Evolutionary conservation across 2,797 vertebrate genomes (phyloP), one percentile per base, ranked within the genome.

Genomic region (Cottoperca gobio): DNA sequence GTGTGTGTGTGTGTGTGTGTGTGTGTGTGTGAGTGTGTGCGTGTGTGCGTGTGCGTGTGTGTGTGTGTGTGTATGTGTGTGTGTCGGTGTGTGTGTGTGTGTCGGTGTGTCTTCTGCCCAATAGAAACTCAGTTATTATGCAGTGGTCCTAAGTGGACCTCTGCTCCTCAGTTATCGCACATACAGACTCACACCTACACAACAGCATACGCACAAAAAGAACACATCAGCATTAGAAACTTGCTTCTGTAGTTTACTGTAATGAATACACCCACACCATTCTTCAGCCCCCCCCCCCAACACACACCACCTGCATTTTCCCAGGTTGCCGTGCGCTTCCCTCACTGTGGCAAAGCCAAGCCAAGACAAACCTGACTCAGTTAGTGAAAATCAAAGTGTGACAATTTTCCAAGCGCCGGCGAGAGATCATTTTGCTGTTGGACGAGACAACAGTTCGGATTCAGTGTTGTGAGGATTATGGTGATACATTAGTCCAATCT

Each of bases 401-500:
- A 79, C 76, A 61, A 75, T 72, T 79, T 82, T 45, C 60, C 54
- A 58, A 82, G 67, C 23, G 70, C 62, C 61, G 71, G 53, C 35
- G 8, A 71, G 63, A 72, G 71, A 77, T 78, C n/a, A 73, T 82
- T 86, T 82, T 80, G 63, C 73, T 77, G 58, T 79, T 74, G 76
- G 78, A 79, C 24, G 48, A 65, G 73, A 74, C 63, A 49, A 72
- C 79, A 62, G 69, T 86, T 84, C 6, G 7, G 76, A 82, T 84
- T 78, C 73, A 78, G 66, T 58, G 74, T 85, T 78, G 78, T 77
- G 82, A 83, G 80, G 86, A 91, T 89, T 89, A 83, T 73, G 77
- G 73, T 74, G 86, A 88, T 84, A 67, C 77, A 85, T 88, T 83
- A 86, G 88, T 84, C 83, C 86, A 83, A 82, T 91, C 85, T 90